Evolutionary conservation across 2,888 invertebrate genomes (phyloP), one percentile per base, ranked within the genome.

Genomic region (Stratiomys singularior): DNA sequence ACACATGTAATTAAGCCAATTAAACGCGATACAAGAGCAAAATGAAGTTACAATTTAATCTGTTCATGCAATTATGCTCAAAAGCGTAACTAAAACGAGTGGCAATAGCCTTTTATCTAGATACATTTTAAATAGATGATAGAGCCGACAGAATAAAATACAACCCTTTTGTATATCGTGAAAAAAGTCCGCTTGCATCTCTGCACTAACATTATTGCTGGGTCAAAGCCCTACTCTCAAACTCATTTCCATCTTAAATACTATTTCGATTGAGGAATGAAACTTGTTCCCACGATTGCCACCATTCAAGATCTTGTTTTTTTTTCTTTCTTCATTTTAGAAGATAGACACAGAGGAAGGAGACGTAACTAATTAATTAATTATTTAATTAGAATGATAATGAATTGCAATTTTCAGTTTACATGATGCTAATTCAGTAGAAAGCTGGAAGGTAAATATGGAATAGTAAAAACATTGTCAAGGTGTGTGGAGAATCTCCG

Each of bases 361-460:
- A n/a, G 60, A 69, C 27, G 46, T 23, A 60, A 63, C 46, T 77
- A 64, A 77, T 64, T 78, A 76, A 77, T 79, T 79, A 79, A 79
- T 78, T 79, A 79, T 78, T 79, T 78, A 79, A 77, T 60, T 77
- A 77, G 74, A 78, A 78, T 79, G 79, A 46, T 78, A 78, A 79
- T 79, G 78, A 79, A 79, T 78, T 76, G 76, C 77, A 67, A 66
- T 74, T 18, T 37, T 28, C n/a, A 44, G 23, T 27, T n/a, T 4
- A 25, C 37, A 37, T 28, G 47, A 37, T 23, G 71, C 71, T 30
- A 67, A 18, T 15, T 63, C 37, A 11, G 63, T 37, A 37, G 37
- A 37, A 66, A 60, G 37, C 9, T 5, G 5, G 3, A 3, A 37
- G 5, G 37, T 37, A 66, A 21, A 66, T 27, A 37, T 18, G 37